These are phyloP conservation scores for Esox niger DNA, from an alignment of 2,113 vertebrate genomes.

Conservation along the genomic window DNA sequence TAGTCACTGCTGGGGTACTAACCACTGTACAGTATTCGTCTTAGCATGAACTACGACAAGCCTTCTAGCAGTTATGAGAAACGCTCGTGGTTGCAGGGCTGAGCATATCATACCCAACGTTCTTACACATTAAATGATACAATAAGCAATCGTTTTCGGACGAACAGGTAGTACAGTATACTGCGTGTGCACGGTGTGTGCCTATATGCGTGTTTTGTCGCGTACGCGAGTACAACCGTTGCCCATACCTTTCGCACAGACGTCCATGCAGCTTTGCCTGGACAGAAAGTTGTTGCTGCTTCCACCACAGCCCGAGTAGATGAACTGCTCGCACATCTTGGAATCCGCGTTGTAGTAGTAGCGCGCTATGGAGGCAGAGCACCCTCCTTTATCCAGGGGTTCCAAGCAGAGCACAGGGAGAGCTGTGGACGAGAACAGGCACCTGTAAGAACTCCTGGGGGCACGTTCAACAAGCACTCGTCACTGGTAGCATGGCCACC, in stretches of 20 bases:
- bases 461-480: no score
- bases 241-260: conserved; percentile 79
- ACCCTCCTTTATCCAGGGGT: conserved; percentile 80
- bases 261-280: conserved; percentile 68
- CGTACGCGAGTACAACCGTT: background rate
- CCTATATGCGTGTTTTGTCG: background rate
- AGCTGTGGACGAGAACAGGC: conserved; percentile 51
- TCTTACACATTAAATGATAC: no score
- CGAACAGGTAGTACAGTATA: background rate
- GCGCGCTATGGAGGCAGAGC: conserved; percentile 81
- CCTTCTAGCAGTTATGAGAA: no score
- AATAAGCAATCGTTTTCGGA: no score
- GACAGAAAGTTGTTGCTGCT: conserved; percentile 89
- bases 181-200: background rate
- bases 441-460: background rate
- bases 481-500: no score
- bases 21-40: no score
- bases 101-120: no score
- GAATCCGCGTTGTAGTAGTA: conserved; percentile 82
- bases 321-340: conserved; percentile 80
- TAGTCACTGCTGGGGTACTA: no score
- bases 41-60: no score
- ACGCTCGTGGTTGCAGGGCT: no score
- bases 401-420: conserved; percentile 80
- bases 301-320: conserved; percentile 87